phyloP scores from a whole-genome alignment of 2,113 vertebrate species.

The Rhodinocichla rosea region DNA sequence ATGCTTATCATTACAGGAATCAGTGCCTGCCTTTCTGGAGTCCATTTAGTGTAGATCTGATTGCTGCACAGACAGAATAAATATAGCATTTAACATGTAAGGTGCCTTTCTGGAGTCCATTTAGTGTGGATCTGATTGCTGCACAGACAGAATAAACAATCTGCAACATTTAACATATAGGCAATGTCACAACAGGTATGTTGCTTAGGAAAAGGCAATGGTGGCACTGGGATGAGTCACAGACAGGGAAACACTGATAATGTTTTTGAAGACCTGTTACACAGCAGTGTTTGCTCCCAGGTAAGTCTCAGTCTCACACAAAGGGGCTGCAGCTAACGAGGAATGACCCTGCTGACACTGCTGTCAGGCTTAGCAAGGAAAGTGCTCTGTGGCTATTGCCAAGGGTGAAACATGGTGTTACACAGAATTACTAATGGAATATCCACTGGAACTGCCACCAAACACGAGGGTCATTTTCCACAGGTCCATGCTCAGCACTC shows the following conservation, averaged over 20 bases:
- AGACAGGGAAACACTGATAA: neutral
- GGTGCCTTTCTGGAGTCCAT: neutral
- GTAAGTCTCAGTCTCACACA: neutral
- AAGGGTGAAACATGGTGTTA: neutral
- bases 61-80: neutral
- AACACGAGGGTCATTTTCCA: neutral
- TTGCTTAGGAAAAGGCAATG: neutral
- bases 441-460: neutral
- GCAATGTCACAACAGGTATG: neutral
- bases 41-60: neutral
- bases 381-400: fast-evolving
- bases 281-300: neutral
- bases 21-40: neutral
- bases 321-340: neutral
- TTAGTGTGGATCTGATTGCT: neutral
- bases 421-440: neutral
- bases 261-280: neutral
- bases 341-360: neutral
- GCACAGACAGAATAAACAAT: neutral
- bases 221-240: neutral
- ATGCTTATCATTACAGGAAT: neutral
- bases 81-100: neutral
- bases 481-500: neutral
- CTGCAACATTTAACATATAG: neutral
- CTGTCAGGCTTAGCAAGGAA: neutral